phyloP scores from a whole-genome alignment of 2,888 invertebrate genomes.

The Miltochrista miniata region DNA sequence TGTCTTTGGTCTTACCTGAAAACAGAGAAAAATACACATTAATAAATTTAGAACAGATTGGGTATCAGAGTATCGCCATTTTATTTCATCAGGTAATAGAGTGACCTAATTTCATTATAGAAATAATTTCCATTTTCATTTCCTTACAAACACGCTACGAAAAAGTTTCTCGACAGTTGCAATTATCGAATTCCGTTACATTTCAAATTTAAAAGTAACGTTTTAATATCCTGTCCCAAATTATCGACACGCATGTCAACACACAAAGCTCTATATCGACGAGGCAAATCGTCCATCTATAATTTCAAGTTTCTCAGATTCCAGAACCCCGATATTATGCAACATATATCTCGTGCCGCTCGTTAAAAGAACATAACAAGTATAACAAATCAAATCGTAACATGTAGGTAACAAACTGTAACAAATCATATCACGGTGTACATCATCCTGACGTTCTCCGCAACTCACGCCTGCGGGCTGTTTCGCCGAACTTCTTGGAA shows the following conservation, averaged over 20 bases:
- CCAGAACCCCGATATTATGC: conserved; percentile 23
- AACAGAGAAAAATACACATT: conserved; percentile 1
- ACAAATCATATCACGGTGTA: conserved; percentile 50
- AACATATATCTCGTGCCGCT: conserved; percentile 24
- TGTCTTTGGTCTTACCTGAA: conserved; percentile 7
- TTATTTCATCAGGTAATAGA: neutral
- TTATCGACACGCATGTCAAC: conserved; percentile 9
- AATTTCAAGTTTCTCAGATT: neutral
- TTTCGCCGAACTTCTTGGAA: conserved; percentile 25
- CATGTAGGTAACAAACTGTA: conserved; percentile 51
- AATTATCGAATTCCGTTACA: conserved; percentile 8
- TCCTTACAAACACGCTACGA: neutral
- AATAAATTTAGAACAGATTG: neutral
- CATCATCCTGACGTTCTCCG: conserved; percentile 47
- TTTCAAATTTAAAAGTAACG: conserved; percentile 6
- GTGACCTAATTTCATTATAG: neutral
- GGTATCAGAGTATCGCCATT: too few relatives aligned
- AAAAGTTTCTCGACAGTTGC: conserved; percentile 6
- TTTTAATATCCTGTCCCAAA: neutral
- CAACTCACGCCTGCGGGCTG: conserved; percentile 35
- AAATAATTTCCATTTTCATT: neutral
- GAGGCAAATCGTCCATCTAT: neutral
- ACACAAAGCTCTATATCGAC: neutral
- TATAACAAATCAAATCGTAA: conserved; percentile 49
- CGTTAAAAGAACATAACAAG: conserved; percentile 38